These are phyloP conservation scores for Megaceryle maxima DNA, from an alignment of 2,113 vertebrate genomes.

Conservation along the genomic window DNA sequence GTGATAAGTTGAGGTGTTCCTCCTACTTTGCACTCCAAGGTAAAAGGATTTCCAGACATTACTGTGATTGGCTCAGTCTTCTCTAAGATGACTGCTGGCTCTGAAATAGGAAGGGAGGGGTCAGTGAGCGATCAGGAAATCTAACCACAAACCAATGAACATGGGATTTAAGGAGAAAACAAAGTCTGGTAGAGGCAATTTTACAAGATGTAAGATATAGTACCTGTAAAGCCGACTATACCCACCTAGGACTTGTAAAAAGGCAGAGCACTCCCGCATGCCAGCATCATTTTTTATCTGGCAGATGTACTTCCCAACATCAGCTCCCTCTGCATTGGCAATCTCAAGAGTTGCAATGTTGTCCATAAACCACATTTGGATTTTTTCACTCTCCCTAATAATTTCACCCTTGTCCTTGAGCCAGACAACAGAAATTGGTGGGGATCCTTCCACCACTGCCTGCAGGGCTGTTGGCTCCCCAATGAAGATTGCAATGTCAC, in stretches of 20 bases:
- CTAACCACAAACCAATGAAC: neutral
- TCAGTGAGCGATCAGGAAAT: neutral
- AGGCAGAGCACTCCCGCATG: conserved; percentile 90
- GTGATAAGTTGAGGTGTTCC: conserved; percentile 92
- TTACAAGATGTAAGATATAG: neutral
- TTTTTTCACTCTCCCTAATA: conserved; percentile 91
- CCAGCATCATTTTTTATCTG: conserved; percentile 95
- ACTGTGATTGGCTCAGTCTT: conserved; percentile 92
- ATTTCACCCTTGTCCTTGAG: conserved; percentile 93
- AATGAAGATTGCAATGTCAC: conserved; percentile 85
- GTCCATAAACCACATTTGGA: conserved; percentile 86
- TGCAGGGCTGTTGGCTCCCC: conserved; percentile 85
- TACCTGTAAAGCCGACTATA: conserved; percentile 24
- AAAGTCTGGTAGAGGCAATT: neutral
- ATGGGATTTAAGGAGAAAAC: neutral
- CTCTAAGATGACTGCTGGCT: conserved; percentile 93
- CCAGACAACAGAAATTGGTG: conserved; percentile 92
- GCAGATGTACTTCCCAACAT: conserved; percentile 92
- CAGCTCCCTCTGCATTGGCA: conserved; percentile 78
- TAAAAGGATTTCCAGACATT: conserved; percentile 89
- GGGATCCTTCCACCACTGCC: conserved; percentile 89
- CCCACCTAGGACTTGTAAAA: conserved; percentile 93
- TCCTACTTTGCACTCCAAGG: conserved; percentile 88
- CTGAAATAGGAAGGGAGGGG: conserved; percentile 78
- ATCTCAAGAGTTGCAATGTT: conserved; percentile 86